Conservation (phyloP, 2,113 vertebrate species). For the cat (Felis catus) region DNA sequence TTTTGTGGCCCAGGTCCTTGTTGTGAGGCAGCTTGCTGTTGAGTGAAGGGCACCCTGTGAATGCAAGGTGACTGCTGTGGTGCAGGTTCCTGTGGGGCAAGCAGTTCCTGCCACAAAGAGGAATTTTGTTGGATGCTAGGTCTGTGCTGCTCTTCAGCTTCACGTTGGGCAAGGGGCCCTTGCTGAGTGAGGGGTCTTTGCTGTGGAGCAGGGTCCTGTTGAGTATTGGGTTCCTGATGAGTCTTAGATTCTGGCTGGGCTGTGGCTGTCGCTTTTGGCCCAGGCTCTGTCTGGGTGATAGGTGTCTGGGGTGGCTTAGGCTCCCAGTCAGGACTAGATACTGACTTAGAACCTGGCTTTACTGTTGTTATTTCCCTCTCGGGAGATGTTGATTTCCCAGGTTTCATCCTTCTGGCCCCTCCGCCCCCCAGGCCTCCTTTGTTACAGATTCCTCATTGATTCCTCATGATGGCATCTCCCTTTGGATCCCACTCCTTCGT, state of each 20-base stretch:
- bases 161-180: background rate
- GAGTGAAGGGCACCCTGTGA: background rate
- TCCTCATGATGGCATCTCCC: conserved; percentile 5
- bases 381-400: conserved; percentile 21
- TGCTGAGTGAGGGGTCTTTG: conserved; percentile 27
- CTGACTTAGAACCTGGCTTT: background rate
- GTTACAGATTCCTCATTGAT: conserved; percentile 53
- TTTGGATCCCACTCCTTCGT: conserved; percentile 40
- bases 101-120: background rate
- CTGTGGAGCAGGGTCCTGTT: background rate
- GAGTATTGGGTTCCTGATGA: background rate
- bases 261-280: background rate
- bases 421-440: background rate
- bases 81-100: background rate
- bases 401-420: conserved; percentile 42
- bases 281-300: background rate
- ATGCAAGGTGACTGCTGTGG: background rate
- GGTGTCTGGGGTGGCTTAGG: conserved; percentile 7
- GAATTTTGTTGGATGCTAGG: background rate
- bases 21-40: conserved; percentile 28
- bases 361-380: background rate
- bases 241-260: background rate
- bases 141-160: conserved; percentile 31
- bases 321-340: background rate
- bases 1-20: background rate